phyloP scores from a whole-genome alignment of 2,113 vertebrate species.

The Potamarius usumacintae region DNA sequence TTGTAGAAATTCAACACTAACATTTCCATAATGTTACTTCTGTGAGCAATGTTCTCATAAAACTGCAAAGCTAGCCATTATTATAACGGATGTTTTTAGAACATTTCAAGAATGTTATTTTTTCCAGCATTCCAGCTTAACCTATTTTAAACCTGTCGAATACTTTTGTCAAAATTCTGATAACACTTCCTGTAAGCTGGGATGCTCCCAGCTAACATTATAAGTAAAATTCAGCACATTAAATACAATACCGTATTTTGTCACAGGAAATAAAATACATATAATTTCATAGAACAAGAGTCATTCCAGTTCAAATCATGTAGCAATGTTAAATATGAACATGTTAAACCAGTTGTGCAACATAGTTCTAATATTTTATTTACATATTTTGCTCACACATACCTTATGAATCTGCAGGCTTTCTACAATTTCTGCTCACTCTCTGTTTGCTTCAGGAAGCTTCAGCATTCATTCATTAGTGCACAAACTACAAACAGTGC shows the following conservation, averaged over 20 bases:
- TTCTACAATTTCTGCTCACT: constrained; percentile 16
- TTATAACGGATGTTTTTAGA: background rate
- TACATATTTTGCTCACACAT: constrained; percentile 36
- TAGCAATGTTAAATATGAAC: background rate
- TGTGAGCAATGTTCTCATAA: background rate
- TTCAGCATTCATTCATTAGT: constrained; percentile 34
- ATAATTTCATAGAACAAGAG: background rate
- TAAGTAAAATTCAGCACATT: background rate
- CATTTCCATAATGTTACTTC: background rate
- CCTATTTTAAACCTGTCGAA: background rate
- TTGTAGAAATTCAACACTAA: background rate
- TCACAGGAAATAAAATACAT: background rate
- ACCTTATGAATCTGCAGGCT: background rate
- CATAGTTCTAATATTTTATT: background rate
- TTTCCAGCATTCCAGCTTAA: background rate
- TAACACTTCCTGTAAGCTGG: background rate
- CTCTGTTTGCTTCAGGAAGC: constrained; percentile 7
- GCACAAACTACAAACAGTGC: constrained; percentile 29
- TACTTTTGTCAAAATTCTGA: background rate
- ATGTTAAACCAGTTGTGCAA: background rate
- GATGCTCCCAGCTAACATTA: background rate
- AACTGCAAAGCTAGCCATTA: background rate
- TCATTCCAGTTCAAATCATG: background rate
- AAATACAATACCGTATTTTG: background rate
- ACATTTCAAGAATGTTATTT: background rate